These are phyloP conservation scores for Danaus chrysippus DNA, from an alignment of 2,888 invertebrate species.

Conservation along the genomic window DNA sequence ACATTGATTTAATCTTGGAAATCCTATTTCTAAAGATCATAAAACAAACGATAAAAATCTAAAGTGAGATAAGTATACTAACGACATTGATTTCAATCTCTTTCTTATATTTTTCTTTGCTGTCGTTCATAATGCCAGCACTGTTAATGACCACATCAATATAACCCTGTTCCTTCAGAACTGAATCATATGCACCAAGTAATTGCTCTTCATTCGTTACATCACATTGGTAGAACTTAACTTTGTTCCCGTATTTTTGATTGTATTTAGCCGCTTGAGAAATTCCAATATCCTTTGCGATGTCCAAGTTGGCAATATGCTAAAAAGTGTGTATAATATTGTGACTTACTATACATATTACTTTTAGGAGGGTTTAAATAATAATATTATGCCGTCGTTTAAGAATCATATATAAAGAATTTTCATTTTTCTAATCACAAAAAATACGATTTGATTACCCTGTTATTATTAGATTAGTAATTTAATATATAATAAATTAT, in stretches of 20 bases:
- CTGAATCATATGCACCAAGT: constrained; percentile 38
- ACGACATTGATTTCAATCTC: constrained; percentile 50
- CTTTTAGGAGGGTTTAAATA: too few relatives aligned
- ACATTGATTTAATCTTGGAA: too few relatives aligned
- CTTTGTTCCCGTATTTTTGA: constrained; percentile 42
- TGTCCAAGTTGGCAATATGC: constrained; percentile 45
- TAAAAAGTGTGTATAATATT: too few relatives aligned
- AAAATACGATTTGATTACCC: too few relatives aligned
- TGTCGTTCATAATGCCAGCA: constrained; percentile 53
- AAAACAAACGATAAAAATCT: background rate
- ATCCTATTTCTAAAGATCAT: background rate
- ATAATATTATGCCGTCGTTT: too few relatives aligned
- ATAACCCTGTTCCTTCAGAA: constrained; percentile 39
- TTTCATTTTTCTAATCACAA: too few relatives aligned
- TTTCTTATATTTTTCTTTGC: constrained; percentile 40
- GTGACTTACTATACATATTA: too few relatives aligned
- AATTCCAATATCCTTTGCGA: constrained; percentile 38
- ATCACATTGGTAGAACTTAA: constrained; percentile 49
- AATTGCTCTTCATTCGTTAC: constrained; percentile 47
- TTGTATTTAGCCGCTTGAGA: constrained; percentile 42
- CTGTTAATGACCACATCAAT: constrained; percentile 51
- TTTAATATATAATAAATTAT: too few relatives aligned
- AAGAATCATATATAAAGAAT: too few relatives aligned
- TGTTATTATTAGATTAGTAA: too few relatives aligned
- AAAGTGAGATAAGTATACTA: constrained; percentile 29